phyloP scores from a whole-genome alignment of 2,113 vertebrate genomes.

The Forbesichthys papilliferus region DNA sequence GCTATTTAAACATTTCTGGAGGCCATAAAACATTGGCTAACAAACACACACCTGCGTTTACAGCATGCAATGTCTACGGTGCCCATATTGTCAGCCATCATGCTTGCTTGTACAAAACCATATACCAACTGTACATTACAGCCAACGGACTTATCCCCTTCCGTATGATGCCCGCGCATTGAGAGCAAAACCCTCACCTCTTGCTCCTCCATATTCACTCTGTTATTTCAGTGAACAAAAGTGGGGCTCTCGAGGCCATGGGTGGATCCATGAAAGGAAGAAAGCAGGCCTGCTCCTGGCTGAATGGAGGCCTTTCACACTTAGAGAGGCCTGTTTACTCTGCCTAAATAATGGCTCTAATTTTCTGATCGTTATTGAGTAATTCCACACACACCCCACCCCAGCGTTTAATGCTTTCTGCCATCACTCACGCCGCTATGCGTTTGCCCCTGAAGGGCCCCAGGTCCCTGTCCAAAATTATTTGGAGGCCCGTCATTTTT shows the following conservation, averaged over 20 bases:
- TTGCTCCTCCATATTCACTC: conserved; percentile 61
- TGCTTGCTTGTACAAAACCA: neutral
- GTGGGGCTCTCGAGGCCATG: conserved; percentile 70
- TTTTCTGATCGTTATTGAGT: conserved; percentile 83
- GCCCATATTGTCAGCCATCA: neutral
- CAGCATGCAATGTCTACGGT: neutral
- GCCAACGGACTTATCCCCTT: conserved; percentile 29
- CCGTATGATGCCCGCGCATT: conserved; percentile 15
- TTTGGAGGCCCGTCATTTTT: neutral
- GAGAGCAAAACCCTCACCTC: conserved; percentile 40
- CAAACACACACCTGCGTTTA: neutral
- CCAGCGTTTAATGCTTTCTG: conserved; percentile 51
- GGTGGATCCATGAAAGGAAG: conserved; percentile 75
- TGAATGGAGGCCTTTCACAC: conserved; percentile 80
- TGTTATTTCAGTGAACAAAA: conserved; percentile 77
- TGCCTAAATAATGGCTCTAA: conserved; percentile 79
- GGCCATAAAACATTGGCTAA: neutral
- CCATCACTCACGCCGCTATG: conserved; percentile 45
- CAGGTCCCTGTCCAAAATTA: conserved; percentile 19
- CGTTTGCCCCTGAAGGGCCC: conserved; percentile 17
- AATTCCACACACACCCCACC: conserved; percentile 67
- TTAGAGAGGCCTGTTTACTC: conserved; percentile 80
- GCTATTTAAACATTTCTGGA: too few species aligned
- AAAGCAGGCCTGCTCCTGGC: conserved; percentile 69
- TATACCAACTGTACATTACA: conserved; percentile 24